Base-by-base conservation (phyloP, 2,888 invertebrate species). In the Sesamia inferens region DNA sequence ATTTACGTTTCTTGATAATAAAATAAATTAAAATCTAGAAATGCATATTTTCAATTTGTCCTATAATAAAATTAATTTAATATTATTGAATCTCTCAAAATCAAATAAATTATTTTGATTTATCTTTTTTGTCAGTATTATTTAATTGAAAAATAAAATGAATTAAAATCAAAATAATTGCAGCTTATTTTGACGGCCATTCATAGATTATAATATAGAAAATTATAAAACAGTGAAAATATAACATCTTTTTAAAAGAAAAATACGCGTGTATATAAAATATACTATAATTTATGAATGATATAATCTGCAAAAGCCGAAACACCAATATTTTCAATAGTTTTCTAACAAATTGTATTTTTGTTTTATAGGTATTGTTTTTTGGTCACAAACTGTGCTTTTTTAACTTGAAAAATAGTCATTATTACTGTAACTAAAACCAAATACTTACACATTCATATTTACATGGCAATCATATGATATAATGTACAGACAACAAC, bases 21-120 rank as follows among this genome's bases (percentile, higher is more conserved):
- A 14, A 6, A 16, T 13, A 14, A 22, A 24, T 58, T 0, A 57
- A 19, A 10, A 16, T 16, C 8, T 10, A 59, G 11, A 65, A 51
- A 51, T 0, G 0, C 13, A 22, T 44, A 66, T 71, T 63, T 77
- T 14, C 1, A 47, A 58, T 48, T 83, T 55, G 81, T 74, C 78
- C 75, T 71, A 31, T 48, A 78, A 68, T 76, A 78, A 63, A 65
- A 81, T 73, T 61, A 39, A 68, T 68, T 55, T 61, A 81, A 65
- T 70, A 75, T 65, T 71, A 72, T 81, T 85, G 84, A 84, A 83
- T 83, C 85, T 78, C 76, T 71, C 55, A 47, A 73, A 67, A 74
- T 72, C 59, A 42, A 75, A 66, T 74, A 0, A 47, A 68, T 71
- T 75, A 24, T 70, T 61, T 65, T 65, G 39, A 63, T 31, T 31